Percentiles rank a stretch among this genome's conserved stretches.
phyloP scores from a whole-genome alignment of 2,888 invertebrate species.

The Drosophila mimica region DNA sequence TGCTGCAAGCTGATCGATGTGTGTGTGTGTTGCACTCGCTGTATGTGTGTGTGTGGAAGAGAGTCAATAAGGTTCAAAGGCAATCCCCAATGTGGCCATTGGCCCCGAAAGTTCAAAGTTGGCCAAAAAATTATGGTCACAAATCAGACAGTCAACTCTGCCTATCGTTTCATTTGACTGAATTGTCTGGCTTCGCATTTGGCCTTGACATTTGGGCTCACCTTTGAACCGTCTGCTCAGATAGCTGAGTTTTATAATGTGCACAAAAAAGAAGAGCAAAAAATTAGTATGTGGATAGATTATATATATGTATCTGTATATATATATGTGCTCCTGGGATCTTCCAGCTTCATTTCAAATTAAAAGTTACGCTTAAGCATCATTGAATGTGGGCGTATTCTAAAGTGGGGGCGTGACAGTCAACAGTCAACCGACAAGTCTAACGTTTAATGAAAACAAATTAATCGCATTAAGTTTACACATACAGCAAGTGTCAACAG shows the following conservation, averaged over 20 bases:
- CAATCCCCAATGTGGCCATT: conserved; percentile 22
- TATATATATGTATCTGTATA: neutral
- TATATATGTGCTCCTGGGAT: conserved; percentile 4
- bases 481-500: conserved; percentile 21
- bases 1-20: conserved; percentile 33
- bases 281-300: conserved; percentile 21
- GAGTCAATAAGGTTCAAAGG: conserved; percentile 55
- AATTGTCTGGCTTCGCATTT: conserved; percentile 25
- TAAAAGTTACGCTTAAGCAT: conserved; percentile 61
- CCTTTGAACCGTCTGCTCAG: conserved; percentile 62
- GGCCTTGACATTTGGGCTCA: conserved; percentile 56
- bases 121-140: conserved; percentile 8
- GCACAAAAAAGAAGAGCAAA: conserved; percentile 26
- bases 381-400: conserved; percentile 10
- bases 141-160: conserved; percentile 16
- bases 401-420: conserved; percentile 1
- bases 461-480: conserved; percentile 73
- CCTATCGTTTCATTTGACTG: conserved; percentile 6
- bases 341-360: conserved; percentile 46
- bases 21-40: neutral
- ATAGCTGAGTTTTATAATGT: neutral
- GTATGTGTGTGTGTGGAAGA: neutral
- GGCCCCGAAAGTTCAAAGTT: conserved; percentile 11
- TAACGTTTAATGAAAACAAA: conserved; percentile 71
- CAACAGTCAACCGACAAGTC: conserved; percentile 36